Evolutionary conservation across 2,888 invertebrate genomes (phyloP), one percentile per base, ranked within the genome.

Genomic region (Plebejus argus): DNA sequence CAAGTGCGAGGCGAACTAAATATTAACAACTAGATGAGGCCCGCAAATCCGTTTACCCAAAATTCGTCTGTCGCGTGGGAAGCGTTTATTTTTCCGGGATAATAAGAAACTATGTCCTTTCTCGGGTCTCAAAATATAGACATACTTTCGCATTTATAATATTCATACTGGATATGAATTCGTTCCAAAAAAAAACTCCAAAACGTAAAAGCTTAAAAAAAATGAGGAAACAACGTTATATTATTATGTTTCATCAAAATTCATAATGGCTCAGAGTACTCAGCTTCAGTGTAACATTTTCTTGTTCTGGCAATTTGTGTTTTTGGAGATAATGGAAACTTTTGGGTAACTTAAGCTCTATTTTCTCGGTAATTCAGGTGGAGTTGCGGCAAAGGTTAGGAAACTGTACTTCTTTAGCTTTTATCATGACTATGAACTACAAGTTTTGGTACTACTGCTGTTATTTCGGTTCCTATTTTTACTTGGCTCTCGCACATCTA

Each of bases 271-370:
- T 33, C 28, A 18, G 28, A 66, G 33, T 33, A 66, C 28, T 66
- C 66, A 33, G 15, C 12, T 61, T 5, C 23, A 23, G 12, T 12
- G 28, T 66, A 12, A 33, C 28, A 66, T 66, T 66, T 66, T 66
- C 66, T 66, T 23, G 28, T 66, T 66, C 23, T 66, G 28, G 15
- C 33, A n/a, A 58, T 66, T 66, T 66, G 18, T 66, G 66, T 28
- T 15, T 33, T 5, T 66, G 2, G 66, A 33, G 15, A 66, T 66
- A 33, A 66, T 28, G 66, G 18, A 66, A 66, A 66, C 66, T 66
- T 66, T 33, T 66, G 33, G 66, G 66, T 28, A 66, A 66, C 28
- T 66, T 66, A 15, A 18, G 66, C 66, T 66, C 66, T 66, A 66
- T 66, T 33, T 33, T 66, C 15, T 33, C 28, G 5, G 28, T 33